A percentile compares a stretch with the other conserved stretches of the same genome.
Evolutionary conservation across 2,113 vertebrate species (phyloP).

Genomic region (mouse (Mus musculus)): GRCm39 chr9:121210501-121211000

Average conservation of each 20-base stretch:
- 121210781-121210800: background rate
- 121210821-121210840: too few relatives aligned
- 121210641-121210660: background rate
- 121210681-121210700: background rate
- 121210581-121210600: background rate
- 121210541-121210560: background rate
- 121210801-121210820: background rate
- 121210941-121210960: background rate
- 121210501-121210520: too few relatives aligned
- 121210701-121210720: background rate
- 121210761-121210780: background rate
- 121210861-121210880: too few relatives aligned
- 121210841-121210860: background rate
- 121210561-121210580: background rate
- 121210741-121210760: background rate
- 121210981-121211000: background rate
- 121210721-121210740: too few relatives aligned
- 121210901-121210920: background rate
- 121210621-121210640: background rate
- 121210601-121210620: background rate
- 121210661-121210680: background rate
- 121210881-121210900: background rate
- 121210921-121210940: background rate
- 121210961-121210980: background rate
- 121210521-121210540: background rate